Percentiles rank a stretch among this genome's conserved stretches.
Conservation (phyloP, 2,797 vertebrate species). For the Hemitrygon akajei region DNA sequence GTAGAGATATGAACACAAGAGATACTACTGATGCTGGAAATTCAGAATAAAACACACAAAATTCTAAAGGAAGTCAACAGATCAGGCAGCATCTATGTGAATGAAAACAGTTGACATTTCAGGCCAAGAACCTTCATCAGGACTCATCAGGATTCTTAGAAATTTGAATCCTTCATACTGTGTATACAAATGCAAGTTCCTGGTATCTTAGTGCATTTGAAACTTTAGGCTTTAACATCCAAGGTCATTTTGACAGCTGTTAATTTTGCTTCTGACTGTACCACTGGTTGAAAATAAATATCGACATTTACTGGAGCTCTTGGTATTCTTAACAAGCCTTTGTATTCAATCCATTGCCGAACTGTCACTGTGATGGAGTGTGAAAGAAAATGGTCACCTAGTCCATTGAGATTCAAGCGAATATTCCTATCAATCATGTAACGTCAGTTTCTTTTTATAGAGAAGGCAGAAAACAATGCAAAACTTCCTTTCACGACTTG, state of each 20-base stretch:
- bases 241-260: background rate
- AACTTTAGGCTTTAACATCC: background rate
- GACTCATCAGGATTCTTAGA: too few relatives aligned
- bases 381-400: background rate
- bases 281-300: background rate
- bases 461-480: background rate
- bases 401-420: constrained; percentile 4
- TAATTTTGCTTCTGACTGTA: background rate
- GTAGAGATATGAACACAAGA: too few relatives aligned
- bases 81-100: too few relatives aligned
- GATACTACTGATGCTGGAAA: too few relatives aligned
- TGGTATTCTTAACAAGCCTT: background rate
- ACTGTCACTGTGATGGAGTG: constrained; percentile 23
- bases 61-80: too few relatives aligned
- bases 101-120: too few relatives aligned
- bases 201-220: background rate
- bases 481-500: background rate
- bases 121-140: too few relatives aligned
- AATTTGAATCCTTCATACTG: too few relatives aligned
- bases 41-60: too few relatives aligned
- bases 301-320: background rate
- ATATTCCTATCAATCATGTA: constrained; percentile 22
- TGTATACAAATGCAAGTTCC: background rate
- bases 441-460: background rate
- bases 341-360: background rate